Evolutionary conservation across 1,140 invertebrate species (phyloP), one percentile per base, ranked within the genome.

Genomic region (Tetranychus urticae): DNA sequence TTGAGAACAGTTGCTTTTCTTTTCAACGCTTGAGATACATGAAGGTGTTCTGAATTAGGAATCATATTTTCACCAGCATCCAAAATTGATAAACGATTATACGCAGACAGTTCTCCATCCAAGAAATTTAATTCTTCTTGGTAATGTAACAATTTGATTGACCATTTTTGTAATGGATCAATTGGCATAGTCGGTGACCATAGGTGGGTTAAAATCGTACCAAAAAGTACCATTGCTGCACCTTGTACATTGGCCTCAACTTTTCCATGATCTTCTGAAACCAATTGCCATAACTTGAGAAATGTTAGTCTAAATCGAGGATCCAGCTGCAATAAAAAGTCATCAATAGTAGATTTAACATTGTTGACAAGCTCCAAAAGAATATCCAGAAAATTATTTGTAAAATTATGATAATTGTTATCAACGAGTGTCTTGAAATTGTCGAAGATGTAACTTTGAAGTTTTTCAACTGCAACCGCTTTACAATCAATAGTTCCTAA

Each of bases 151-250:
- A 64, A 50, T 60, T 58, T 62, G 34, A 12, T 23, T 8, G 63
- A 58, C 14, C 65, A 33, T 62, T 71, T 70, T 14, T 70, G 66
- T 10, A 70, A 67, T 14, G 72, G 72, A 63, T 74, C 72, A 8
- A 72, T 68, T 55, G 68, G 66, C 8, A 68, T 68, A 39, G 63
- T 58, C 14, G 71, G 71, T 31, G 64, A 65, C 52, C 70, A 55
- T 31, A 71, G 58, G 36, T 64, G 56, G 42, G 76, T 50, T 61
- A 71, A 70, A 13, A 75, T 74, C 3, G 77, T 56, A 3, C 70
- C 62, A 42, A 65, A 31, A 66, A 60, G 48, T 69, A 65, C 35
- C 65, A 50, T 7, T 42, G 34, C 48, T 66, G 59, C 65, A 66
- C 64, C 63, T 52, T 8, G 56, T 0, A 12, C 61, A 31, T 42